Evolutionary conservation across 2,113 vertebrate genomes (phyloP).

Genomic region (Empidonax alnorum): DNA sequence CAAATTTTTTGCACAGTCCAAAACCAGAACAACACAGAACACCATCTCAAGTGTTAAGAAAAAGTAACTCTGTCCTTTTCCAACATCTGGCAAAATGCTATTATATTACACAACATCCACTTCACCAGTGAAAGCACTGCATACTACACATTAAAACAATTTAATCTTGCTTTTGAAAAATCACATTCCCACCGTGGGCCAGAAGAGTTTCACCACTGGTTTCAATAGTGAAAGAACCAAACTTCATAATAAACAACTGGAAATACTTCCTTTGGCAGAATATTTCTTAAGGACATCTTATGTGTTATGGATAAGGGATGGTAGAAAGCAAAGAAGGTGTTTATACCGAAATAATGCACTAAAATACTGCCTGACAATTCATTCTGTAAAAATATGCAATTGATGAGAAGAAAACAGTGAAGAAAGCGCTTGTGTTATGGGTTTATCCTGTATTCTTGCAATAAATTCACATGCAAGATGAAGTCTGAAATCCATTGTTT

Average conservation of each 20-base stretch:
- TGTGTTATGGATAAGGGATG: background rate
- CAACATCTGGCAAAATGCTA: background rate
- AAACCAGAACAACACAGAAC: background rate
- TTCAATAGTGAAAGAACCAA: background rate
- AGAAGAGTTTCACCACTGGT: background rate
- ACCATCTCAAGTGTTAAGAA: background rate
- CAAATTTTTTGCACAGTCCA: background rate
- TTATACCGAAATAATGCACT: background rate
- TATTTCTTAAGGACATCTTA: background rate
- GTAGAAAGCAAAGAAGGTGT: background rate
- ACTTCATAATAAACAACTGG: background rate
- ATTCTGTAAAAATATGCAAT: rapidly evolving
- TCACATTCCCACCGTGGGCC: background rate
- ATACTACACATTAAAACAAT: background rate
- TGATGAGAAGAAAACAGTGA: background rate
- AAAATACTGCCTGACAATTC: background rate
- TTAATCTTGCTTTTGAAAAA: background rate
- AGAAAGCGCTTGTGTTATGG: background rate
- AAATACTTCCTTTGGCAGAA: background rate
- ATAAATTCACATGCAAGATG: background rate
- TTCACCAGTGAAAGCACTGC: background rate
- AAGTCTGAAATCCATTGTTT: background rate
- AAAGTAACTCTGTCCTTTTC: background rate
- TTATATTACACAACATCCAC: background rate
- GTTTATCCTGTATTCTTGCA: background rate